Percentiles rank a stretch among this genome's conserved stretches.
Evolutionary conservation across 2,113 vertebrate genomes (phyloP).

Genomic region (Orthonyx spaldingii): DNA sequence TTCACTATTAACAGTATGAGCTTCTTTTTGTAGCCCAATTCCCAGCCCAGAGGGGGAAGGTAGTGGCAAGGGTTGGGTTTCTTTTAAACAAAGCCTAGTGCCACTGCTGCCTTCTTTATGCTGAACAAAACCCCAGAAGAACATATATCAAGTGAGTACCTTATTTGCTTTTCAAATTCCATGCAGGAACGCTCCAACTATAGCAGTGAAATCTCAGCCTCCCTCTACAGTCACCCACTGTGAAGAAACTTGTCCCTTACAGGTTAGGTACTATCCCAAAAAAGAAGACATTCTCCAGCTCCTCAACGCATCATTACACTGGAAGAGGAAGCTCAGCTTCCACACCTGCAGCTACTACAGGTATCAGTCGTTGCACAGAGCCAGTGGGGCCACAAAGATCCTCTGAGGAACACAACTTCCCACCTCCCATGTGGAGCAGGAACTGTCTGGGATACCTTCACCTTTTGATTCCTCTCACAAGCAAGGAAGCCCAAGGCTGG

Average conservation of each 20-base stretch:
- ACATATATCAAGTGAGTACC: neutral
- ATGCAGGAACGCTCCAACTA: neutral
- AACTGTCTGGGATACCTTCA: conserved; percentile 5
- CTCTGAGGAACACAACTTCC: neutral
- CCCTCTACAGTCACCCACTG: neutral
- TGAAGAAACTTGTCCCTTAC: neutral
- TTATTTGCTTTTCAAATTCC: neutral
- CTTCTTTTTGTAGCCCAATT: neutral
- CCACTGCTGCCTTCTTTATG: neutral
- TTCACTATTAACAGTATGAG: neutral
- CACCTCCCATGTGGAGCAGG: neutral
- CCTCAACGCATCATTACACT: neutral
- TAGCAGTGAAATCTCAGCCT: neutral
- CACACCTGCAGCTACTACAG: neutral
- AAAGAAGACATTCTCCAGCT: neutral
- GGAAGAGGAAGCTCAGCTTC: neutral
- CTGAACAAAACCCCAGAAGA: neutral
- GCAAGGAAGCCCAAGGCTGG: conserved; percentile 95
- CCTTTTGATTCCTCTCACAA: conserved; percentile 91
- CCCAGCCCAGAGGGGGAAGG: neutral
- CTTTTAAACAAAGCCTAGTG: neutral
- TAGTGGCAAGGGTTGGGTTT: neutral
- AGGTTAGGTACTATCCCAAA: neutral
- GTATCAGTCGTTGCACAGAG: neutral
- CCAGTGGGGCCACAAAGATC: neutral